A percentile compares a stretch with the other conserved stretches of the same genome.
Evolutionary conservation across 2,888 invertebrate species (phyloP).

Genomic region (Parnassius apollo): DNA sequence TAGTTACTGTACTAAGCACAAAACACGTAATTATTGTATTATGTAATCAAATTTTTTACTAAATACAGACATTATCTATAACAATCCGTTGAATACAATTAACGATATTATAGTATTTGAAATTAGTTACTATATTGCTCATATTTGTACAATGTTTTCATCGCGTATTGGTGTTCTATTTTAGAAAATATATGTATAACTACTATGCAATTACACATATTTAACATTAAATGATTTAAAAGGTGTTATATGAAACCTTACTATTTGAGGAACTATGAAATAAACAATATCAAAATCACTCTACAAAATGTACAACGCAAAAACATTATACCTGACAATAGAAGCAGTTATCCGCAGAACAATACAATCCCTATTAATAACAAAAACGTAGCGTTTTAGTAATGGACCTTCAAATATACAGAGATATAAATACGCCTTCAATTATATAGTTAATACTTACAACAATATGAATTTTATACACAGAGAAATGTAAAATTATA

Average conservation of each 20-base stretch:
- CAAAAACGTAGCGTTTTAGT: slow-evolving; percentile 15
- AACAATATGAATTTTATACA: slow-evolving; percentile 27
- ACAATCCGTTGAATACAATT: slow-evolving; percentile 68
- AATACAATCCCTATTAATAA: slow-evolving; percentile 22
- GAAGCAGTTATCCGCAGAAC: slow-evolving; percentile 21
- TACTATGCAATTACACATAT: slow-evolving; percentile 63
- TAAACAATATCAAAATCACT: slow-evolving; percentile 46
- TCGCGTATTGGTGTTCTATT: slow-evolving; percentile 77
- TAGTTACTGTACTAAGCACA: slow-evolving; percentile 28
- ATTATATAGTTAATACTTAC: slow-evolving; percentile 17
- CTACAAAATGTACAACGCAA: slow-evolving; percentile 36
- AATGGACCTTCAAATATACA: slow-evolving; percentile 27
- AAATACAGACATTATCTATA: slow-evolving; percentile 69
- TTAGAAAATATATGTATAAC: slow-evolving; percentile 65
- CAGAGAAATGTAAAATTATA: slow-evolving; percentile 70
- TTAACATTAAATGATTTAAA: slow-evolving; percentile 54
- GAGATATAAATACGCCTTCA: slow-evolving; percentile 20
- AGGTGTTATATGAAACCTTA: slow-evolving; percentile 63
- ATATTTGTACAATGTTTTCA: slow-evolving; percentile 80
- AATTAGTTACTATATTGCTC: slow-evolving; percentile 77
- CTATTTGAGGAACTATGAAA: slow-evolving; percentile 61
- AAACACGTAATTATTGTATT: slow-evolving; percentile 27
- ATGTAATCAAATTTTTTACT: slow-evolving; percentile 48
- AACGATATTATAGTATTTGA: slow-evolving; percentile 64
- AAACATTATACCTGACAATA: slow-evolving; percentile 18